phyloP scores from a whole-genome alignment of 1,140 invertebrate species.

The Macrobrachium nipponense region DNA sequence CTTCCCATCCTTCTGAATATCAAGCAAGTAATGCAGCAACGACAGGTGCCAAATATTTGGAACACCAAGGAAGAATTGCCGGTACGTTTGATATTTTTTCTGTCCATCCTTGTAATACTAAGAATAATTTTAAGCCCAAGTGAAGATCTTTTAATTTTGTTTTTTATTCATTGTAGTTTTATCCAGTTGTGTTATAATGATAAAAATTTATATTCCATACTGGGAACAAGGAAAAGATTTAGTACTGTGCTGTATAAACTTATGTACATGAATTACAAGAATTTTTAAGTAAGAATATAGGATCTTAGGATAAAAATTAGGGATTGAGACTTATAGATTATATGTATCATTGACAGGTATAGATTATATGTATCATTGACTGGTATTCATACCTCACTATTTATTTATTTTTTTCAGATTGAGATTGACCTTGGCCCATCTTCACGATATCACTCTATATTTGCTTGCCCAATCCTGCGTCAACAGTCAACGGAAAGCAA shows the following conservation, averaged over 20 bases:
- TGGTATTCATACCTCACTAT: not conserved
- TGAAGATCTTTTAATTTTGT: not conserved
- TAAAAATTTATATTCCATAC: too few species aligned
- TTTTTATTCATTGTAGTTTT: not conserved
- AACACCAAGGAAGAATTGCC: slow-evolving; percentile 95
- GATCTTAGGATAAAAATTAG: too few species aligned
- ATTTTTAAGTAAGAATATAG: too few species aligned
- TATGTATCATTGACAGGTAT: not conserved
- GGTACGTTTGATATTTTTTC: slow-evolving; percentile 72
- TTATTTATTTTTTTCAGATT: slow-evolving; percentile 74
- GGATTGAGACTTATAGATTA: too few species aligned
- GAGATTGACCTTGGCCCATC: slow-evolving; percentile 91
- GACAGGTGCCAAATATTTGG: slow-evolving; percentile 95
- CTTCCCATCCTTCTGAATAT: slow-evolving; percentile 94
- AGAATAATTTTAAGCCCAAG: not conserved
- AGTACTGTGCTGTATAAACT: too few species aligned
- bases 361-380: not conserved
- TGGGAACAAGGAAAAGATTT: too few species aligned
- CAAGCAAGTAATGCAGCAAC: slow-evolving; percentile 94
- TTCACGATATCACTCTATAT: slow-evolving; percentile 95
- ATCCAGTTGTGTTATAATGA: too few species aligned
- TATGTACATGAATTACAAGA: too few species aligned
- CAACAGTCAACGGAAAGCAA: slow-evolving; percentile 97
- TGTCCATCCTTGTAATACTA: not conserved
- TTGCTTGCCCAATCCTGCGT: slow-evolving; percentile 97